Base-by-base conservation (phyloP, 2,113 vertebrate genomes). In the Girardinichthys multiradiatus region DNA sequence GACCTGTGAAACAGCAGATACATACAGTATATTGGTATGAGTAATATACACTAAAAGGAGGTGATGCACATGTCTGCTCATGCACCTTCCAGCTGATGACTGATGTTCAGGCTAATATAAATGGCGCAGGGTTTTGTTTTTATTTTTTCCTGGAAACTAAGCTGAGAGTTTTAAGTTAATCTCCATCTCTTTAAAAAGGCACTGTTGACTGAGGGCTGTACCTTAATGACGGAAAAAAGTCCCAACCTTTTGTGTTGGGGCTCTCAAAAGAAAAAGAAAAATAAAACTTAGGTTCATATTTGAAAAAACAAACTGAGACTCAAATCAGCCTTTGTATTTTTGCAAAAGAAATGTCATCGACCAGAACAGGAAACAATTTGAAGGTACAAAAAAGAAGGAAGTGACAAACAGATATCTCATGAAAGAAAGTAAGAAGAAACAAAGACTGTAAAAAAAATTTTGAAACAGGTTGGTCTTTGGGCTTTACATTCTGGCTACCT, bases 241-340 rank as follows among this genome's bases (percentile, higher is more conserved):
- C 77, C 4, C 1, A 4, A 17, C 14, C 7, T 82, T 71, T 77
- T 77, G 76, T 79, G 67, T 64, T 77, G 29, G 54, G 70, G 76
- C 58, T 76, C 33, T 67, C 58, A 72, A 62, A 74, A 30, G 15
- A 65, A 57, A 27, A 71, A 62, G 61, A 66, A 72, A 29, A 70
- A 81, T 63, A 45, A 29, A 14, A 71, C 72, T 77, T 79, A 84
- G 84, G 70, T 74, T 74, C 76, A 65, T 71, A 85, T 82, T 82
- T 82, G 28, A 75, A 77, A 89, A 71, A 60, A 84, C 33, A 2
- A 33, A 60, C 57, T 72, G 28, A 71, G 29, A 64, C 72, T 79
- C 5, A 27, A 45, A 58, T 79, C 45, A 30, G 29, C 27, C 13
- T 37, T 70, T 79, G 48, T 57, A 17, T 63, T 73, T 76, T 66